Evolutionary conservation across 2,888 invertebrate species (phyloP).

Genomic region (Linnaemya tessellans): DNA sequence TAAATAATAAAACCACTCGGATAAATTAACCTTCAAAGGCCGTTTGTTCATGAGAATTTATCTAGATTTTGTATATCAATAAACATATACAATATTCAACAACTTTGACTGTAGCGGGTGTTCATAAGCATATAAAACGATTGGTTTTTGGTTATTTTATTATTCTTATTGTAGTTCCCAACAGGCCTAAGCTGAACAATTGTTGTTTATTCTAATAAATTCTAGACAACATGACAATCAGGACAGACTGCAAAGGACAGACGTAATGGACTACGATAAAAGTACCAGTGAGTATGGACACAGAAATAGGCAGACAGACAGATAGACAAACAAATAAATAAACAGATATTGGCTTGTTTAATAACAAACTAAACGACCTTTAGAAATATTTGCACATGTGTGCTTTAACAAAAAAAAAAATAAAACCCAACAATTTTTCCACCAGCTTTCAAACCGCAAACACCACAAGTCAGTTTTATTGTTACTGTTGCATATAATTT

Average conservation of each 20-base stretch:
- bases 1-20: constrained; percentile 18
- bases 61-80: constrained; percentile 40
- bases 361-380: constrained; percentile 73
- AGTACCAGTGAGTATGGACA: no score
- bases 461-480: constrained; percentile 53
- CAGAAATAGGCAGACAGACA: no score
- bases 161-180: constrained; percentile 28
- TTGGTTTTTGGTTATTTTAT: neutral
- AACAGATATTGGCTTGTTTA: constrained; percentile 34
- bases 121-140: constrained; percentile 16
- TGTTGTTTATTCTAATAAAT: constrained; percentile 68
- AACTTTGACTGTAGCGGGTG: constrained; percentile 51
- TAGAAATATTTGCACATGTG: constrained; percentile 72
- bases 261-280: constrained; percentile 31
- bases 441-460: constrained; percentile 65
- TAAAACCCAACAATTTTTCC: constrained; percentile 41
- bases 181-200: constrained; percentile 65
- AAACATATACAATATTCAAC: neutral
- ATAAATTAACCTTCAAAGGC: constrained; percentile 66
- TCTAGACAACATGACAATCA: constrained; percentile 60
- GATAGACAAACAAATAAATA: constrained; percentile 12
- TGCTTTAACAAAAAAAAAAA: constrained; percentile 15
- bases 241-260: constrained; percentile 34
- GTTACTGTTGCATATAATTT: constrained; percentile 45
- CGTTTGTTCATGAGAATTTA: constrained; percentile 56